Base-by-base conservation (phyloP, 2,888 invertebrate genomes). In the Synergus itoensis region DNA sequence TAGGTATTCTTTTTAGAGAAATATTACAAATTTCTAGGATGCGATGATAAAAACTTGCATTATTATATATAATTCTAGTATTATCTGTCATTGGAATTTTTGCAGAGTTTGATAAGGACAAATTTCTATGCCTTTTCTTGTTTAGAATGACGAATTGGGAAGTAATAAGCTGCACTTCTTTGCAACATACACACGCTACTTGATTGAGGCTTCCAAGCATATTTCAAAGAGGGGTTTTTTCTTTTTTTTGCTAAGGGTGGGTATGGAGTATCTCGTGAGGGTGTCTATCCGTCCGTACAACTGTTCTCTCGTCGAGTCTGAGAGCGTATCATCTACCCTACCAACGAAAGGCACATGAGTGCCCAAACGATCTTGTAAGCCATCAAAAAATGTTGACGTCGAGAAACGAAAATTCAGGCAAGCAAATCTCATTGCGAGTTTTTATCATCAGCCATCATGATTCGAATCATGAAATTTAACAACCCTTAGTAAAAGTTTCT, bases 251-350 rank as follows among this genome's bases (percentile, higher is more conserved):
- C 79, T 79, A 84, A 87, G 85, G 87, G 43, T 28, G 21, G 84
- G 82, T 81, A 83, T 84, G 28, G 81, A 88, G 88, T 86, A 86
- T 84, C 84, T 87, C 87, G 84, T 86, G 85, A 86, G 89, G 89
- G 89, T 89, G 88, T 87, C 88, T 88, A 87, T 89, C 87, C 87
- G 84, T 84, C 85, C 85, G 85, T 86, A 84, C 84, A 85, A 86
- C 87, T 84, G 87, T 88, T 88, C 87, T 87, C 87, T 86, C 83
- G 82, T 83, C 81, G 81, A 88, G 87, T 87, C 86, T 87, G 87
- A 87, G 88, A 87, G 86, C 85, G 80, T 86, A 85, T 86, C 87
- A 83, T 81, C 82, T 86, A 87, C 82, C 84, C 83, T 83, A 82
- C 81, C 85, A 84, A 85, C 86, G 85, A 87, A 88, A 88, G 84